Evolutionary conservation across 2,113 vertebrate genomes (phyloP).

Genomic region (Hippocampus guttulatus): DNA sequence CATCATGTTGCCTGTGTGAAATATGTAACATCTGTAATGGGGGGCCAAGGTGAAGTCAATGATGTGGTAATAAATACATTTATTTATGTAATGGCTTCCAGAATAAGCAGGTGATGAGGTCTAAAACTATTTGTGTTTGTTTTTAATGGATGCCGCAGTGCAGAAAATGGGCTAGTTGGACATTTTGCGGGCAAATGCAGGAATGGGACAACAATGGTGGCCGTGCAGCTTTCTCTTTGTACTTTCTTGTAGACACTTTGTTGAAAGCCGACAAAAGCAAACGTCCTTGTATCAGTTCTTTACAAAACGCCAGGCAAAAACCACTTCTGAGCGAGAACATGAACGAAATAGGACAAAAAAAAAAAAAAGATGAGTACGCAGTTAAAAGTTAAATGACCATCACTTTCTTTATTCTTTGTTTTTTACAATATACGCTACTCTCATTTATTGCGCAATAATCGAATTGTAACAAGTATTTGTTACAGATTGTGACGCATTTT

Average conservation of each 20-base stretch:
- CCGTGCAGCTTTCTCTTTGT: background rate
- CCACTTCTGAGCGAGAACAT: no score
- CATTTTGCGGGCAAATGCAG: background rate
- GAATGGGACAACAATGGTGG: background rate
- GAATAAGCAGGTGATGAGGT: slow-evolving; percentile 54
- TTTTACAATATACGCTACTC: no score
- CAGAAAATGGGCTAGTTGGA: background rate
- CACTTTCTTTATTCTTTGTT: no score
- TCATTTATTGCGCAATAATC: no score
- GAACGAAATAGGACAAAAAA: no score
- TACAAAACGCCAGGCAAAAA: no score
- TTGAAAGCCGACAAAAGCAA: no score
- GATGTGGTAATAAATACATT: slow-evolving; percentile 67
- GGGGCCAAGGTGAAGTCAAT: slow-evolving; percentile 67
- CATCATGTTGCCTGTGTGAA: slow-evolving; percentile 44
- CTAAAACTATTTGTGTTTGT: background rate
- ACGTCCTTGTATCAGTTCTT: no score
- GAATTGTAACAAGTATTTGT: no score
- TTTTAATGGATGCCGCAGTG: slow-evolving; percentile 1
- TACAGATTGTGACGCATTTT: no score
- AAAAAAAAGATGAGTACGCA: no score
- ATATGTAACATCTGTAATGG: slow-evolving; percentile 60
- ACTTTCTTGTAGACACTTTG: background rate
- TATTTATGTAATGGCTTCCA: slow-evolving; percentile 57
- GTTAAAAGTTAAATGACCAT: no score